Evolutionary conservation across 2,888 invertebrate genomes (phyloP).

Genomic region (Hetaerina titia): DNA sequence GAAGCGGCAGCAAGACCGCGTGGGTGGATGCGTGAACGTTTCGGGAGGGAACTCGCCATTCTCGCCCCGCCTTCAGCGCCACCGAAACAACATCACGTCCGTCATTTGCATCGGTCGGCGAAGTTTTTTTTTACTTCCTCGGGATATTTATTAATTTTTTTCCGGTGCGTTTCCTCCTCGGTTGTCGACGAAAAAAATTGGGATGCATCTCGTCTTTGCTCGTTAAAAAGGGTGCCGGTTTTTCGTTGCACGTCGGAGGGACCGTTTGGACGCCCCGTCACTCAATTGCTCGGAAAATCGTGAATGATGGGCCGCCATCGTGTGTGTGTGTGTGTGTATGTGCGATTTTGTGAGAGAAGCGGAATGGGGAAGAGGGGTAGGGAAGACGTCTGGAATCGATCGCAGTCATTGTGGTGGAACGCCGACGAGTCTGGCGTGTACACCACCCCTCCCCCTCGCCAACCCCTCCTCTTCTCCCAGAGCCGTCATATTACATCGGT

Average conservation of each 20-base stretch:
- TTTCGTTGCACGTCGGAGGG: constrained; percentile 64
- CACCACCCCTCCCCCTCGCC: background rate
- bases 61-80: too few species aligned
- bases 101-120: too few species aligned
- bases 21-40: too few species aligned
- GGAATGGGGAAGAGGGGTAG: background rate
- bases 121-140: too few species aligned
- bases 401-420: background rate
- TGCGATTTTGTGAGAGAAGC: background rate
- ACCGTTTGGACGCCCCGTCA: background rate
- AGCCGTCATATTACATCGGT: too few species aligned
- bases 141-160: too few species aligned
- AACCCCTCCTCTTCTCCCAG: background rate
- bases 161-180: background rate
- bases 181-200: background rate
- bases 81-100: too few species aligned
- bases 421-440: background rate
- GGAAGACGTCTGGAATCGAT: constrained; percentile 20
- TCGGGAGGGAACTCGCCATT: too few species aligned
- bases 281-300: background rate
- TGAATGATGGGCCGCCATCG: background rate
- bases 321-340: background rate
- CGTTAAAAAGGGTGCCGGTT: background rate
- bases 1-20: too few species aligned
- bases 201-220: background rate